Evolutionary conservation across 2,113 vertebrate species (phyloP).

Genomic region (Fukomys damarensis): DNA sequence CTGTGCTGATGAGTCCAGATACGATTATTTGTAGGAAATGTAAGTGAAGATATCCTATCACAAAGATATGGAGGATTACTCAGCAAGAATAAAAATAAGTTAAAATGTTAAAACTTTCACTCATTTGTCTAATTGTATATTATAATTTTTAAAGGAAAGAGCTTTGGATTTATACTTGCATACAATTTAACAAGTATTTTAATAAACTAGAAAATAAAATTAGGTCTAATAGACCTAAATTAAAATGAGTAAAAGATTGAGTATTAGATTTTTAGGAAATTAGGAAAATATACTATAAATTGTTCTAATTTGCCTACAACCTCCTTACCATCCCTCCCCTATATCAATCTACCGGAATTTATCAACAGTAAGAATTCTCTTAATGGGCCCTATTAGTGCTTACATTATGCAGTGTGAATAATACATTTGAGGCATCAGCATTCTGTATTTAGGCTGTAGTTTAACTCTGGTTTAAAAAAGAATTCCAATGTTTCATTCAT

Average conservation of each 20-base stretch:
- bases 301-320: conserved; percentile 28
- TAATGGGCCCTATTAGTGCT: conserved; percentile 60
- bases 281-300: conserved; percentile 9
- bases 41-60: not conserved
- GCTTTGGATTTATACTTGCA: not conserved
- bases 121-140: conserved; percentile 17
- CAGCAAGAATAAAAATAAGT: conserved; percentile 40
- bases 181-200: conserved; percentile 41
- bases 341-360: conserved; percentile 50
- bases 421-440: conserved; percentile 87
- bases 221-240: conserved; percentile 29
- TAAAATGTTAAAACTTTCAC: conserved; percentile 40
- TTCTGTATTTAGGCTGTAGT: conserved; percentile 83
- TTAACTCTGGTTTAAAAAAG: conserved; percentile 85
- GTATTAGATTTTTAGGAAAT: conserved; percentile 52
- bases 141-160: conserved; percentile 38
- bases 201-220: conserved; percentile 47
- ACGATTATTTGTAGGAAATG: conserved; percentile 27
- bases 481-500: conserved; percentile 84
- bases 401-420: conserved; percentile 81
- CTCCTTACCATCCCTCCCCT: not conserved
- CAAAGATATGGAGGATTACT: conserved; percentile 14
- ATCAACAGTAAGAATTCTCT: conserved; percentile 63
- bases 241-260: conserved; percentile 33
- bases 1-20: not conserved